A percentile compares a stretch with the other conserved stretches of the same genome.
These are phyloP conservation scores for Gymnoscopelus braueri DNA, from an alignment of 2,797 vertebrate genomes.

Conservation along the genomic window DNA sequence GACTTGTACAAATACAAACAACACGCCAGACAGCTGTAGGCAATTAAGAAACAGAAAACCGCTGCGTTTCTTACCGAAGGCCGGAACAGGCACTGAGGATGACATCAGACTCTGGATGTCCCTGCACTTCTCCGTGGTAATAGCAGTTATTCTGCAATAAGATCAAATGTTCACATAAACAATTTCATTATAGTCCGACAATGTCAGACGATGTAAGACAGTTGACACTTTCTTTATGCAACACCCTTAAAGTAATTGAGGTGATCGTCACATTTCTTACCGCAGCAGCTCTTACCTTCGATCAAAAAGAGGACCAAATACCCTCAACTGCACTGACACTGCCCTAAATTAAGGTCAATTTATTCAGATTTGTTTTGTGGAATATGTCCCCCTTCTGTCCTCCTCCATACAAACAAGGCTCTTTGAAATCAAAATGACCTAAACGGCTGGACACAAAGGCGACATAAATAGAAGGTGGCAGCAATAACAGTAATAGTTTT, in stretches of 20 bases:
- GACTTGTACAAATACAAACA: slow-evolving; percentile 70
- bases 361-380: slow-evolving; percentile 29
- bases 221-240: background rate
- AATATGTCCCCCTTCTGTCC: slow-evolving; percentile 2
- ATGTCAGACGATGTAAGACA: background rate
- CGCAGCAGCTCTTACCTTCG: slow-evolving; percentile 17
- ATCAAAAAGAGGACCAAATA: slow-evolving; percentile 40
- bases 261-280: slow-evolving; percentile 21
- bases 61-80: slow-evolving; percentile 69
- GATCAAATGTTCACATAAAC: background rate
- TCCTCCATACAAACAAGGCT: slow-evolving; percentile 19
- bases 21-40: slow-evolving; percentile 45
- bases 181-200: background rate
- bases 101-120: slow-evolving; percentile 69
- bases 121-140: slow-evolving; percentile 76
- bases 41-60: slow-evolving; percentile 57
- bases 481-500: slow-evolving; percentile 54
- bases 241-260: slow-evolving; percentile 6
- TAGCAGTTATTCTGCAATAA: slow-evolving; percentile 77
- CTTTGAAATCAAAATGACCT: slow-evolving; percentile 41
- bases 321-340: slow-evolving; percentile 21
- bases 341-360: slow-evolving; percentile 29
- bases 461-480: slow-evolving; percentile 46
- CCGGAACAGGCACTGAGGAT: slow-evolving; percentile 76
- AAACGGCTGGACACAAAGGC: slow-evolving; percentile 19